Conservation (phyloP, 2,888 invertebrate species). For the Stenotaenia linearis region DNA sequence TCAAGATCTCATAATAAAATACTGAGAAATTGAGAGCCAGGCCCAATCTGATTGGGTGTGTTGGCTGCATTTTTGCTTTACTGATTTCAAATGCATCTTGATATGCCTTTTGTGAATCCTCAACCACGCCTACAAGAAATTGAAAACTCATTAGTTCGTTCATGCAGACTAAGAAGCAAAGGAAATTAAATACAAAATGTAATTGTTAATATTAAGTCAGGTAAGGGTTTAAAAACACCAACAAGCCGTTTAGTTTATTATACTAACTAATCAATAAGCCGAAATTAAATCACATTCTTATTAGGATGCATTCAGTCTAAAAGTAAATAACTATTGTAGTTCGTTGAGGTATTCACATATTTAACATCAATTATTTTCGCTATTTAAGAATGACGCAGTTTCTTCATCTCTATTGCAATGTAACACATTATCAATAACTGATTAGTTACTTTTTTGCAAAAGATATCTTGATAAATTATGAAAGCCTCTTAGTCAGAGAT, state of each 20-base stretch:
- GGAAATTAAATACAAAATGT: neutral
- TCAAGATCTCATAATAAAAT: conserved; percentile 99
- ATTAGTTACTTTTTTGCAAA: no score
- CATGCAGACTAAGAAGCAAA: neutral
- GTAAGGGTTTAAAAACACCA: neutral
- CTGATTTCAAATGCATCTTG: conserved; percentile 98
- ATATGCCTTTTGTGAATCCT: conserved; percentile 96
- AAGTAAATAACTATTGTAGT: no score
- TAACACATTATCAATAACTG: no score
- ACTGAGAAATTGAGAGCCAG: conserved; percentile 99
- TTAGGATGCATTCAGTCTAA: no score
- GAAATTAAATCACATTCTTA: no score
- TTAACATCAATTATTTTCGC: neutral
- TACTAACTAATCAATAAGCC: neutral
- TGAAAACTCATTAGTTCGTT: neutral
- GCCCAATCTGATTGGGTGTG: conserved; percentile 98
- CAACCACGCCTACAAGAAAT: conserved; percentile 67
- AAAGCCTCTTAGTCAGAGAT: no score
- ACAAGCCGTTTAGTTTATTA: neutral
- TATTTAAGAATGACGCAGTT: no score
- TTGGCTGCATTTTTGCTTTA: conserved; percentile 97
- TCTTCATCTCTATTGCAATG: no score
- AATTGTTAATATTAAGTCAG: neutral
- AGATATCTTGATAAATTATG: no score
- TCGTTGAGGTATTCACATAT: neutral